phyloP scores from a whole-genome alignment of 2,888 invertebrate species.

The Pediacus dermestoides region DNA sequence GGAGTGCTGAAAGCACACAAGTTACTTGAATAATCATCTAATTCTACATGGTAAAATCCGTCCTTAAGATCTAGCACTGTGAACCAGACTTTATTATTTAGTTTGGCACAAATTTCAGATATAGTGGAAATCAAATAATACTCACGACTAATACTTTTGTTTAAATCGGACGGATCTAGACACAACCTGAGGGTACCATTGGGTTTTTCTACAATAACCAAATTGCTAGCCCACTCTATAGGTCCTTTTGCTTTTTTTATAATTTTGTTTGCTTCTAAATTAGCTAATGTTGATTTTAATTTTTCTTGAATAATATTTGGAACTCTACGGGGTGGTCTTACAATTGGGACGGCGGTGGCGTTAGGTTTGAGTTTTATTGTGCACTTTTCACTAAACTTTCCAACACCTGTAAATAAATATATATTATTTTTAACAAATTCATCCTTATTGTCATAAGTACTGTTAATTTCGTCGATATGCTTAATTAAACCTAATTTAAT shows the following conservation, averaged over 20 bases:
- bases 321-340: neutral
- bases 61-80: constrained; percentile 12
- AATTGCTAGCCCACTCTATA: constrained; percentile 20
- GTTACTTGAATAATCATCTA: constrained; percentile 14
- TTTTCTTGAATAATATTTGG: neutral
- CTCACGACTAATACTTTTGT: constrained; percentile 16
- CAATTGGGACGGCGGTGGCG: neutral
- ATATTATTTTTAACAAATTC: neutral
- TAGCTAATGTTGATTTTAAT: neutral
- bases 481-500: constrained; percentile 14
- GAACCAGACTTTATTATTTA: constrained; percentile 14
- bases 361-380: neutral
- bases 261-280: neutral
- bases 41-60: constrained; percentile 10
- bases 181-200: constrained; percentile 21
- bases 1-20: constrained; percentile 6
- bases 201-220: constrained; percentile 20
- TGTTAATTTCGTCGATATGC: constrained; percentile 9
- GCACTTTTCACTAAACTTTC: neutral
- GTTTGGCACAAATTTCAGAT: constrained; percentile 18
- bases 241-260: neutral
- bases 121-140: constrained; percentile 15
- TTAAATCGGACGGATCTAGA: constrained; percentile 22
- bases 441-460: neutral
- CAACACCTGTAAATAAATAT: constrained; percentile 1